Evolutionary conservation across 2,113 vertebrate genomes (phyloP).

Genomic region (Acanthisitta chloris): DNA sequence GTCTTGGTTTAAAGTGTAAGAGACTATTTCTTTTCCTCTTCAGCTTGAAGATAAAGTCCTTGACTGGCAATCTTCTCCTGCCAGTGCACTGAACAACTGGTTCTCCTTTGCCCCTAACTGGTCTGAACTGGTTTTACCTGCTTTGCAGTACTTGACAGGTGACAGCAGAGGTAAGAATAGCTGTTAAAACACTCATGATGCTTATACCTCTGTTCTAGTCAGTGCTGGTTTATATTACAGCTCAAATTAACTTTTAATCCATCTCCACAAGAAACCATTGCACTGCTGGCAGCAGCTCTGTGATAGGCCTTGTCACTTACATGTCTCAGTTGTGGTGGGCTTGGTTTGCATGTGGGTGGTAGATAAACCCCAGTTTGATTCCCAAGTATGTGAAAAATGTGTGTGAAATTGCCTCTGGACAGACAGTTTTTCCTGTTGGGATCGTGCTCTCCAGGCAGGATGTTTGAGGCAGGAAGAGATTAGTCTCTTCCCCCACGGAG

Average conservation of each 20-base stretch:
- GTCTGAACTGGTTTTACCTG: conserved; percentile 91
- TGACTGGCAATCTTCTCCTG: conserved; percentile 90
- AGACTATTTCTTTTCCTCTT: not conserved
- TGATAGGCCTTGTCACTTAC: not conserved
- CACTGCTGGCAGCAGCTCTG: not conserved
- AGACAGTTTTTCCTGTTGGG: not conserved
- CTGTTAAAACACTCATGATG: not conserved
- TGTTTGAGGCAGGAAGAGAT: not conserved
- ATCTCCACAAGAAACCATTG: not conserved
- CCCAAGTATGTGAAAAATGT: not conserved
- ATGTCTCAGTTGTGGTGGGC: not conserved
- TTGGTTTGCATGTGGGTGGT: not conserved
- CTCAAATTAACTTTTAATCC: not conserved
- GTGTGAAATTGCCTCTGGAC: not conserved
- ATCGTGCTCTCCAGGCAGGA: rapidly evolving
- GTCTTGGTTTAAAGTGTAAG: not conserved
- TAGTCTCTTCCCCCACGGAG: not conserved
- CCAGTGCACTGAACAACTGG: conserved; percentile 91
- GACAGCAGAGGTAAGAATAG: conserved; percentile 84
- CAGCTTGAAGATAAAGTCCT: conserved; percentile 94
- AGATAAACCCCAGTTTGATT: not conserved
- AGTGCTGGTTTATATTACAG: not conserved
- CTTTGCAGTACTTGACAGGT: conserved; percentile 90
- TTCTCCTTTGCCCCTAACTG: conserved; percentile 90
- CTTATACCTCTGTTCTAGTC: not conserved